Base-by-base conservation (phyloP, 2,888 invertebrate species). In the Pristionchus mayeri region DNA sequence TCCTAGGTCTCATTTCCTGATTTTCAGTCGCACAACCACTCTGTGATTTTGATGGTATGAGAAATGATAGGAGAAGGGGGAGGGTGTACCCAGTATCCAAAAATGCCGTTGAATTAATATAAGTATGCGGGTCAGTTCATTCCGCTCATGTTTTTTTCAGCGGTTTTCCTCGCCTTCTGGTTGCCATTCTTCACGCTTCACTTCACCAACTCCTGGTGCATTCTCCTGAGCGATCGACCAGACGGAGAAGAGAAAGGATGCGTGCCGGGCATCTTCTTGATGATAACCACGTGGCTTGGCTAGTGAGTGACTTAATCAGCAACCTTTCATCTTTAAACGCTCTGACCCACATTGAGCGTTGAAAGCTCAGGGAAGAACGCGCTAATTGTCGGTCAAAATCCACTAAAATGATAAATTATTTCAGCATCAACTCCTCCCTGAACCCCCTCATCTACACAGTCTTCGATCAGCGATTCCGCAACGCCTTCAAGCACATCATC, bases 171-270 rank as follows among this genome's bases (percentile, higher is more conserved):
- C 71, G 95, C 97, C 93, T 99, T 98, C 94, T 99, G 98, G 98
- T 96, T 97, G 86, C 99, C 99, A 67, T 99, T 99, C 95, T 99
- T 99, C 95, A 97, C 97, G 3, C 97, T 98, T 94, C 98, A 97
- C 94, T 96, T 98, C 89, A 95, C 97, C 94, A 98, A 97, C 93
- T 98, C 98, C 16, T 95, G 98, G 93, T 98, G 98, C 94, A 96
- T 96, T 94, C 88, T 93, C 37, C 75, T 84, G 9, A 71, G 85
- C 37, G 80, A 86, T 9, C 24, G 3, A 0, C 3, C 27, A 6
- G 11, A 18, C 13, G n/a, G n/a, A n/a, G 7, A 44, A 44, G 86
- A 81, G 16, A 75, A 85, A 13, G 85, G 82, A n/a, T 93, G 93
- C 85, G 86, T 93, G 21, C 87, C 88, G 48, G 85, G 89, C 71